These are phyloP conservation scores for Melieria picta DNA, from an alignment of 2,888 invertebrate species.

Conservation along the genomic window DNA sequence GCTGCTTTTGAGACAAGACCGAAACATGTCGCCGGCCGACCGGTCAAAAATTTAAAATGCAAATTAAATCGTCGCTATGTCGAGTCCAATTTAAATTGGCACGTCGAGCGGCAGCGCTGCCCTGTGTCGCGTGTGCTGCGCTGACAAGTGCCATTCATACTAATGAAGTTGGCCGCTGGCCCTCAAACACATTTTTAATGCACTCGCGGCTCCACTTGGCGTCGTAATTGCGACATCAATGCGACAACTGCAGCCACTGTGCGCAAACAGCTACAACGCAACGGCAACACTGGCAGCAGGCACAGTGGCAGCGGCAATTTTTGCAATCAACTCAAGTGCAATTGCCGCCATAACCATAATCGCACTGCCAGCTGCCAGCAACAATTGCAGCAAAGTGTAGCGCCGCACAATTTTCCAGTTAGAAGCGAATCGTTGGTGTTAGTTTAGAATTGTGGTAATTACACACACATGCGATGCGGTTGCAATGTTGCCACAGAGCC, in stretches of 20 bases:
- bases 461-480: too few species aligned
- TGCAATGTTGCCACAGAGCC: too few species aligned
- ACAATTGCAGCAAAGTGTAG: conserved; percentile 1
- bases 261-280: background rate
- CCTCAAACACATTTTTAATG: background rate
- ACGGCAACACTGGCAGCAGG: conserved; percentile 13
- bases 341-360: conserved; percentile 20
- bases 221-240: conserved; percentile 5
- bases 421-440: too few species aligned
- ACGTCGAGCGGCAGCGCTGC: background rate
- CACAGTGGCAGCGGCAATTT: background rate
- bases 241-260: background rate
- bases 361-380: background rate
- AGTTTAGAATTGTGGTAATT: too few species aligned
- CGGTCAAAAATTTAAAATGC: conserved; percentile 36
- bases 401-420: background rate
- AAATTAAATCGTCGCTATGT: conserved; percentile 30
- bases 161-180: conserved; percentile 12
- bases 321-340: conserved; percentile 14
- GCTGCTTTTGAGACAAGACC: too few species aligned
- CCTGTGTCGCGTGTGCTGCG: background rate
- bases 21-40: background rate
- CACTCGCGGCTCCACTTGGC: background rate
- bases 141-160: background rate
- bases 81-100: background rate